Percentiles rank a stretch among this genome's conserved stretches.
Conservation (phyloP, 2,888 invertebrate genomes). For the Drosophila formosana region DNA sequence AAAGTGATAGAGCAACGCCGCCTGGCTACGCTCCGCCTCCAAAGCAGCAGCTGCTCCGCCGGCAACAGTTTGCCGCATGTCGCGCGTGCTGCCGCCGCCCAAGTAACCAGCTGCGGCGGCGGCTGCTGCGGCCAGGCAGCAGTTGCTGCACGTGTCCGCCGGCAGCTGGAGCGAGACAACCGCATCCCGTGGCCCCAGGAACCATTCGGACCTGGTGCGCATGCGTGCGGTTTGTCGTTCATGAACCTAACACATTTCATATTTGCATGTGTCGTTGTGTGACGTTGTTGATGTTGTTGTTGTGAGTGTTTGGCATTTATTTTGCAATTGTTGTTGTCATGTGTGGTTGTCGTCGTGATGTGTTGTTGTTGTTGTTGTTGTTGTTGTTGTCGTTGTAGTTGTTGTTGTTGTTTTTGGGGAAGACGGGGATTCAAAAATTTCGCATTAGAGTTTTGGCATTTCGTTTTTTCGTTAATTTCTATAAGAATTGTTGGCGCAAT, state of each 20-base stretch:
- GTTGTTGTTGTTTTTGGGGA: slow-evolving; percentile 41
- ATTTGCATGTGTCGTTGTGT: slow-evolving; percentile 25
- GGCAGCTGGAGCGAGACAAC: slow-evolving; percentile 80
- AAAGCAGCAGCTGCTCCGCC: slow-evolving; percentile 36
- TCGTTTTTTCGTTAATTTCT: slow-evolving; percentile 13
- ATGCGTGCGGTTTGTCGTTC: slow-evolving; percentile 98
- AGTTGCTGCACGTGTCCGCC: slow-evolving; percentile 82
- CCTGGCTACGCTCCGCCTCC: slow-evolving; percentile 50
- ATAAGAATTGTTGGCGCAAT: slow-evolving; percentile 15
- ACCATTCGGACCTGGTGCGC: slow-evolving; percentile 99
- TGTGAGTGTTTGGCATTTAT: slow-evolving; percentile 36
- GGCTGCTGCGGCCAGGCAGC: slow-evolving; percentile 76
- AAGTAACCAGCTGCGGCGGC: slow-evolving; percentile 71
- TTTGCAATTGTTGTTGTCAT: slow-evolving; percentile 48
- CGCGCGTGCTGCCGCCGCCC: slow-evolving; percentile 80
- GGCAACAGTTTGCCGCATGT: slow-evolving; percentile 56
- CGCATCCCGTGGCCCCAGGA: slow-evolving; percentile 87
- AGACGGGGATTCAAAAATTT: slow-evolving; percentile 77
- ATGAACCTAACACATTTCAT: slow-evolving; percentile 89
- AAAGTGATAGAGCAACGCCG: slow-evolving; percentile 75
- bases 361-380: slow-evolving; percentile 45
- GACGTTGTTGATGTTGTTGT: slow-evolving; percentile 39
- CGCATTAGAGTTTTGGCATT: slow-evolving; percentile 61
- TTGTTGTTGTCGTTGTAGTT: slow-evolving; percentile 25
- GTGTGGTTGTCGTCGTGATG: slow-evolving; percentile 49